Evolutionary conservation across 2,113 vertebrate genomes (phyloP).

Genomic region (Theristicus caerulescens): DNA sequence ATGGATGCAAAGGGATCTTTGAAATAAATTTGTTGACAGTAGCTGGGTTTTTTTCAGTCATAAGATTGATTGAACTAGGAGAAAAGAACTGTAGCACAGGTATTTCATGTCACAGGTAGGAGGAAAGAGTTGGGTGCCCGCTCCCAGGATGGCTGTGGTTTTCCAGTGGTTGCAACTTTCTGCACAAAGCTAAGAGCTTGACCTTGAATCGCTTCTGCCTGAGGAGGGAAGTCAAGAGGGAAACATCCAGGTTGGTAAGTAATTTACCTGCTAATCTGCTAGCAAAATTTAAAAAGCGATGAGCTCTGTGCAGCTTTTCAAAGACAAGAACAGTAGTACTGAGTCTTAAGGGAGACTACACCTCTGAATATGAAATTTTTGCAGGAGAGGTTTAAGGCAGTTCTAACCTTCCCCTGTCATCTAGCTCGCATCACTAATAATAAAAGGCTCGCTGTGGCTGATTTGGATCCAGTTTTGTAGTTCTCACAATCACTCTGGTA

Average conservation of each 20-base stretch:
- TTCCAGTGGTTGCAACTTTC: background rate
- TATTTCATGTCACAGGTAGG: fast-evolving
- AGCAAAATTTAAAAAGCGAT: background rate
- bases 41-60: background rate
- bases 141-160: background rate
- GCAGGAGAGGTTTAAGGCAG: background rate
- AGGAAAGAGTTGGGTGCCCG: background rate
- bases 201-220: background rate
- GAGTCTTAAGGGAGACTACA: background rate
- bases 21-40: background rate
- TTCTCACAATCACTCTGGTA: background rate
- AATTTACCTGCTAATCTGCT: background rate
- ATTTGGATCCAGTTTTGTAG: background rate
- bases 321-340: background rate
- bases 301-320: background rate
- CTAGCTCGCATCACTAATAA: background rate
- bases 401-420: background rate
- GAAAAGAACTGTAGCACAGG: background rate
- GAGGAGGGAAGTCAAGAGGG: background rate
- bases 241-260: background rate
- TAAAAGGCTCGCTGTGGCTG: background rate
- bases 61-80: background rate
- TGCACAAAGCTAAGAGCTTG: background rate
- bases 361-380: background rate
- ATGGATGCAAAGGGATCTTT: background rate